Evolutionary conservation across 1,140 invertebrate genomes (phyloP), one percentile per base, ranked within the genome.

Genomic region (Cotesia glomerata): DNA sequence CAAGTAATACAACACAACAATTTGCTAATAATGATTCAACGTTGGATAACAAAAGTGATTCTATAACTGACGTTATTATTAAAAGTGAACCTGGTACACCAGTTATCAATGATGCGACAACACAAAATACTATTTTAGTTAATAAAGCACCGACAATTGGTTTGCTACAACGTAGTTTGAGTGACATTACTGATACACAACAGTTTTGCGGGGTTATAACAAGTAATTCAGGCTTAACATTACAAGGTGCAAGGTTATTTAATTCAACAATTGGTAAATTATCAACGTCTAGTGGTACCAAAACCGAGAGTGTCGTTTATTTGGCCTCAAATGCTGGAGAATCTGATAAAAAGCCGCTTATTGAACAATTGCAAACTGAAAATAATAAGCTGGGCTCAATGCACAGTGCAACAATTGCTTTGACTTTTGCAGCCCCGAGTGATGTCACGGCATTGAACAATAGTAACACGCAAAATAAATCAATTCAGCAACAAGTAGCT

Each of bases 141-240:
- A 86, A 86, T 68, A 86, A 86, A 32, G 77, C 77, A 4, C 77
- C 80, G 8, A 75, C 83, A 4, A 83, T 86, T 26, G 81, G 80
- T 4, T 68, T 85, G 16, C 80, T 86, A 11, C 84, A 83, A 8
- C 73, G 84, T 5, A 84, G 79, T 45, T 36, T 82, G n/a, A 78
- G 66, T 68, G 80, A 82, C 5, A 69, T 84, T 5, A 59, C 77
- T 1, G 83, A 84, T 35, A 79, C 8, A 45, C 85, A 85, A 39
- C 85, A 86, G 34, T 82, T 86, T 56, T 87, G 85, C 68, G 83
- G 86, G 0, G 86, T 87, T 0, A 87, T 87, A 51, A 84, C 86
- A 0, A 87, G 85, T 64, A 87, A 85, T 75, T 83, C 85, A 0
- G 84, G 82, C 64, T 67, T 86, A 1, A 76, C 78, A 3, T 67